A percentile compares a stretch with the other conserved stretches of the same genome.
These are phyloP conservation scores for Turdus rufiventris DNA, from an alignment of 2,113 vertebrate species.

Conservation along the genomic window DNA sequence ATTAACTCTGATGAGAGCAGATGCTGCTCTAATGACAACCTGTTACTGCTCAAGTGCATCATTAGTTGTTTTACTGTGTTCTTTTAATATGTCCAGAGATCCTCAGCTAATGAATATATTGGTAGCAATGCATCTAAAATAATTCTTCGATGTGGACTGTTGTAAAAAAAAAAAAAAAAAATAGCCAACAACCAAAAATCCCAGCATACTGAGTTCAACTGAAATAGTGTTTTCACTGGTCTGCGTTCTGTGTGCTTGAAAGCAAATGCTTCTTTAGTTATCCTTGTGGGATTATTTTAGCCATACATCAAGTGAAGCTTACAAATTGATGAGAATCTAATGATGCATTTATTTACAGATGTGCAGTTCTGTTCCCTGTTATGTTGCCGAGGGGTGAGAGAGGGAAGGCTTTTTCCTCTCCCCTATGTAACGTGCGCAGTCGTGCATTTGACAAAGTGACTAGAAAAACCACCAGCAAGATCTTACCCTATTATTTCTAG, in stretches of 20 bases:
- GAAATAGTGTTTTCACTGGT: conserved; percentile 1
- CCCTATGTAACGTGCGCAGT: neutral
- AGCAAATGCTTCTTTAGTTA: conserved; percentile 60
- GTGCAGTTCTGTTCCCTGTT: conserved; percentile 75
- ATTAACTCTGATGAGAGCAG: conserved; percentile 88
- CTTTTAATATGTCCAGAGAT: conserved; percentile 77
- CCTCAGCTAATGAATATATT: conserved; percentile 68
- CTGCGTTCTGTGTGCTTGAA: conserved; percentile 2
- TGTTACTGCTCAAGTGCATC: conserved; percentile 85
- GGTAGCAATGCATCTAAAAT: conserved; percentile 65
- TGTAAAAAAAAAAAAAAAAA: neutral
- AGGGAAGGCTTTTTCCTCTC: conserved; percentile 19
- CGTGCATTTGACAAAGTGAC: conserved; percentile 36
- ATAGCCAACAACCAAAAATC: neutral
- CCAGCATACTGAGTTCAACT: neutral
- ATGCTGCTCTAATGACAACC: conserved; percentile 89
- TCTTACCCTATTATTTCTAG: conserved; percentile 5
- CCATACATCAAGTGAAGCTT: conserved; percentile 79
- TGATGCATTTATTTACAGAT: conserved; percentile 88
- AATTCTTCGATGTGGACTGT: conserved; percentile 23
- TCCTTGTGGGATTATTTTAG: conserved; percentile 77
- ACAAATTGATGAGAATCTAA: conserved; percentile 83
- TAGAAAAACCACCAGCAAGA: conserved; percentile 24
- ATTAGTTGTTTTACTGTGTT: conserved; percentile 77
- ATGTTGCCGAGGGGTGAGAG: conserved; percentile 52